Base-by-base conservation (phyloP, 1,140 invertebrate species). In the Brachionus koreanus region DNA sequence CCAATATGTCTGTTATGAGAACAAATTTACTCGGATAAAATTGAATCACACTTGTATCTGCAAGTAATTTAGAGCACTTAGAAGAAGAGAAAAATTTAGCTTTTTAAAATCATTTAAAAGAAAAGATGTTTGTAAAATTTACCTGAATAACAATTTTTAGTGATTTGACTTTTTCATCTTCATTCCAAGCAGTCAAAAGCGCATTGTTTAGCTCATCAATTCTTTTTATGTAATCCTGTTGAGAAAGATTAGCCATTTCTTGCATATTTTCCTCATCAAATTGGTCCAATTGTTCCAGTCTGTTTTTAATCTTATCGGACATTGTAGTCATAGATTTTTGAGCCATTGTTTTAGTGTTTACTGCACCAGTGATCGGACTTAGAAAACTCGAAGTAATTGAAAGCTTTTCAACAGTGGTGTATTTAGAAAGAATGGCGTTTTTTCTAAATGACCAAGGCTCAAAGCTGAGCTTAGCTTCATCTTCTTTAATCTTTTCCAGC, bases 1-100 rank as follows among this genome's bases (percentile, higher is more conserved):
- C 95, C 65, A 98, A 89, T 83, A 98, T 95, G 87, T 98, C 96
- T 57, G 95, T 97, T 52, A 98, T 93, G 1, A 98, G 90, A 35
- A 97, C 94, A 91, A 96, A 98, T 91, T 98, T 98, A 88, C 95
- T 97, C 0, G 97, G 96, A 91, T 98, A 98, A 89, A 98, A 98
- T 84, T 93, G 92, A 85, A 96, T 92, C 0, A 94, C 94, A 83
- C 91, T 92, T 13, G 93, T 93, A 86, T 97, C 94, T 5, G 93
- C 92, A 29, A 98, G 88, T 84, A 98, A 89, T 90, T 98, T 97
- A 23, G 95, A 93, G 90, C 95, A 97, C 91, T 98, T 86, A 52
- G 90, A 89, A 83, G 85, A 83, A n/a, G 13, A 61, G 43, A 52
- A 23, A 39, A 35, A 75, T 19, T 85, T 82, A n/a, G n/a, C n/a